Conservation (phyloP, 2,113 vertebrate genomes). For the Ameiurus melas region DNA sequence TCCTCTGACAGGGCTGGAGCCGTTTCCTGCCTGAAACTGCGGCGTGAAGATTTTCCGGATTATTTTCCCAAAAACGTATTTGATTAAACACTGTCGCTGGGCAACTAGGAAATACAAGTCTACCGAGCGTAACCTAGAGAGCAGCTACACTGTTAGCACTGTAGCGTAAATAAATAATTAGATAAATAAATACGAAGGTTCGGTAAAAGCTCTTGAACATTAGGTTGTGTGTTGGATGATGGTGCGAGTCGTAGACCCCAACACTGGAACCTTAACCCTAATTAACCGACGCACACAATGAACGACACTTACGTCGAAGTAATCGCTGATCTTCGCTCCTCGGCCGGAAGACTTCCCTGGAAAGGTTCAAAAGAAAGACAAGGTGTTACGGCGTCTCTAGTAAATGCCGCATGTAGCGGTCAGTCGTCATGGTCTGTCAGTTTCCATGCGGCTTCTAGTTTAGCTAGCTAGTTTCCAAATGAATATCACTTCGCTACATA, state of each 20-base stretch:
- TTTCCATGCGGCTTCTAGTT: too few species aligned
- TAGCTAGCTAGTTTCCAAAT: too few species aligned
- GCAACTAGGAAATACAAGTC: neutral
- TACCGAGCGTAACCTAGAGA: neutral
- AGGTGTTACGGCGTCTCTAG: neutral
- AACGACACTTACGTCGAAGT: slow-evolving; percentile 90
- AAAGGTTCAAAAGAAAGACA: slow-evolving; percentile 55
- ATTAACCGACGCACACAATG: neutral
- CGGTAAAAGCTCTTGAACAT: neutral
- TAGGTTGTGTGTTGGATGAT: neutral
- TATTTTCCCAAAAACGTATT: neutral
- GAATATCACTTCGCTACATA: too few species aligned
- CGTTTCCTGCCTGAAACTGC: slow-evolving; percentile 96
- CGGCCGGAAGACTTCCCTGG: slow-evolving; percentile 90
- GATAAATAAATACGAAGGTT: too few species aligned
- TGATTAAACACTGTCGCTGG: neutral
- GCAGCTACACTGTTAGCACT: neutral
- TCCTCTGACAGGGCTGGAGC: slow-evolving; percentile 94
- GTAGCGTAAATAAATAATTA: too few species aligned
- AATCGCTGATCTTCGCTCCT: slow-evolving; percentile 97
- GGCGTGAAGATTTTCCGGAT: neutral
- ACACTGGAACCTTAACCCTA: neutral
- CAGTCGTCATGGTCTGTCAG: too few species aligned
- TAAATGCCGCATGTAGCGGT: too few species aligned
- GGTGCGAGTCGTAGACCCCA: accelerated